Percentiles rank a stretch among this genome's conserved stretches.
Evolutionary conservation across 1,140 invertebrate genomes (phyloP).

Genomic region (Lithobius niger): DNA sequence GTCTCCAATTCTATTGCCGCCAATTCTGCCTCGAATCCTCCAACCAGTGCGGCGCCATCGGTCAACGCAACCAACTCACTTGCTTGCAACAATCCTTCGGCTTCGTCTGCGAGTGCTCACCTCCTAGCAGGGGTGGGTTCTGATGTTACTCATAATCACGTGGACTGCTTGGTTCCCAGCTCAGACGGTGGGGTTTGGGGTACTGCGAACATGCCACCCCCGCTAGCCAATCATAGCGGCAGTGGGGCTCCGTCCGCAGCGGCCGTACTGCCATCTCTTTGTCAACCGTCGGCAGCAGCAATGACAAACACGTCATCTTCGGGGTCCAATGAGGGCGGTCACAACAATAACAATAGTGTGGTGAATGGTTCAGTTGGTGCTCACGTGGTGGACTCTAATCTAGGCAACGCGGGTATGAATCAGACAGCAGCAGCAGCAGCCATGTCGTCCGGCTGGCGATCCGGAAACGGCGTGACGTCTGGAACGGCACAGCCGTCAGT

Average conservation of each 20-base stretch:
- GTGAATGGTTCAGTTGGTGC: not conserved
- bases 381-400: not conserved
- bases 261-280: not conserved
- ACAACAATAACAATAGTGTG: too few species aligned
- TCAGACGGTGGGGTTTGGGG: not conserved
- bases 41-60: not conserved
- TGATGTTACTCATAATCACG: conserved; percentile 1
- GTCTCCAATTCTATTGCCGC: not conserved
- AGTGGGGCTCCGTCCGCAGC: not conserved
- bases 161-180: not conserved
- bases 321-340: conserved; percentile 1
- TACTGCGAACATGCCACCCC: not conserved
- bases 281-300: not conserved
- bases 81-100: not conserved
- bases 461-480: not conserved
- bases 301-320: not conserved
- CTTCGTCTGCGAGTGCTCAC: conserved; percentile 22
- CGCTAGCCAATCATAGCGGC: not conserved
- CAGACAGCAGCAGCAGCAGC: not conserved
- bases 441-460: not conserved
- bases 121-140: conserved; percentile 36
- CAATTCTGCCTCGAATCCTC: too few species aligned
- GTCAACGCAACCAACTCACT: not conserved
- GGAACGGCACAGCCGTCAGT: not conserved
- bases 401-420: not conserved